These are phyloP conservation scores for Melanotaenia parkinsoni DNA, from an alignment of 2,797 vertebrate genomes.

Conservation along the genomic window DNA sequence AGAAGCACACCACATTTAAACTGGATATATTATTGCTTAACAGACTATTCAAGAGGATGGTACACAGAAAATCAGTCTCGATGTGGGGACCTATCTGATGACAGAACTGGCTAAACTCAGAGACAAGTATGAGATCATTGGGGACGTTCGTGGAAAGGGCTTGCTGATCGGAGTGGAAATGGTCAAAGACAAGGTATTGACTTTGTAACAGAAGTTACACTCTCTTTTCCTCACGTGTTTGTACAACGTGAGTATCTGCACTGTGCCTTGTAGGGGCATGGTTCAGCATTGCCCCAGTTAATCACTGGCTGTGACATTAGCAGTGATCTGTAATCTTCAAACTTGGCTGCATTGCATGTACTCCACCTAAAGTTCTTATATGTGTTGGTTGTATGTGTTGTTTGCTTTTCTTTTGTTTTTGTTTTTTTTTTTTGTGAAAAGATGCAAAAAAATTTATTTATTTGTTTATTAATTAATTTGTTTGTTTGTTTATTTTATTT, in stretches of 20 bases:
- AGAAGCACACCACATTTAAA: not conserved
- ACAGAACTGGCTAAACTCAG: constrained; percentile 88
- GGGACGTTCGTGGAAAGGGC: constrained; percentile 96
- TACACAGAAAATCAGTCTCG: constrained; percentile 1
- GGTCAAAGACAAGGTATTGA: constrained; percentile 91
- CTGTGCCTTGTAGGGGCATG: constrained; percentile 16
- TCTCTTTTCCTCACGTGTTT: constrained; percentile 27
- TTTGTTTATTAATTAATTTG: no score
- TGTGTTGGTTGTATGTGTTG: not conserved
- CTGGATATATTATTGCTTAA: not conserved
- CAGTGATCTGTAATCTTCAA: constrained; percentile 19
- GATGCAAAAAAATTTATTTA: not conserved
- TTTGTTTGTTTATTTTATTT: no score
- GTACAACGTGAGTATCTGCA: constrained; percentile 25
- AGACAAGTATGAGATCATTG: constrained; percentile 90
- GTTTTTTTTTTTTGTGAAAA: not conserved
- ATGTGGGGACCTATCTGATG: constrained; percentile 89
- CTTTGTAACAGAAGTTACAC: not conserved
- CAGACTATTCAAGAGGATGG: constrained; percentile 1
- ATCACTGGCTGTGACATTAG: constrained; percentile 57
- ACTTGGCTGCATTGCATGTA: not conserved
- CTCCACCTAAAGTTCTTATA: not conserved
- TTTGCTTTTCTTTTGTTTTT: no score
- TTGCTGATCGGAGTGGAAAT: constrained; percentile 94
- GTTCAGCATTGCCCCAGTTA: constrained; percentile 61